Conservation (phyloP, 2,888 invertebrate species). For the Himalopsyche japonica region DNA sequence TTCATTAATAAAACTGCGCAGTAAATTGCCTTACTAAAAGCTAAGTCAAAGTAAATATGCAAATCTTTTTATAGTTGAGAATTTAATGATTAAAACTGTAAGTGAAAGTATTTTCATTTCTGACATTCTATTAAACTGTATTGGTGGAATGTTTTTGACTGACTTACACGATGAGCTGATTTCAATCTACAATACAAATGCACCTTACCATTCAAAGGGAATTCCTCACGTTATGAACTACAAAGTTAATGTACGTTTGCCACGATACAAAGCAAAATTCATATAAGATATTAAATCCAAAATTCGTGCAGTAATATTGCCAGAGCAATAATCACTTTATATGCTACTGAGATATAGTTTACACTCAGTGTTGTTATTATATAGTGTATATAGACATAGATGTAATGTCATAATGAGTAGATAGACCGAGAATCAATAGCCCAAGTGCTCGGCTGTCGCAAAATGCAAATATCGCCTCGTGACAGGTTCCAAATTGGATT, state of each 20-base stretch:
- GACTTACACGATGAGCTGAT: background rate
- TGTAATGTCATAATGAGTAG: background rate
- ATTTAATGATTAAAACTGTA: no score
- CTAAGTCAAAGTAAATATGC: no score
- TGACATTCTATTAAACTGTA: no score
- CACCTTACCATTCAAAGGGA: background rate
- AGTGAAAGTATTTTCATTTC: no score
- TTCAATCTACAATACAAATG: background rate
- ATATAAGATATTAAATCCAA: background rate
- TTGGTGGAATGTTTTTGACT: no score
- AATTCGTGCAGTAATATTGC: background rate
- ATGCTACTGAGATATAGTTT: no score
- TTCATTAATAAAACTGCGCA: no score
- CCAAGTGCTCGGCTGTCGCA: background rate
- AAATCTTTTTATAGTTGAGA: no score
- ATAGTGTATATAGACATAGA: no score
- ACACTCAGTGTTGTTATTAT: no score
- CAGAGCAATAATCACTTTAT: background rate
- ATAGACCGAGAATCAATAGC: background rate
- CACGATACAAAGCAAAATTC: background rate
- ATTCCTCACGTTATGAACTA: background rate
- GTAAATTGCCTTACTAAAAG: no score
- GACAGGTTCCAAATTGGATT: background rate
- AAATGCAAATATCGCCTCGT: background rate
- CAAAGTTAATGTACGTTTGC: background rate